phyloP scores from a whole-genome alignment of 1,140 invertebrate genomes.

The Brachionus plicatilis region DNA sequence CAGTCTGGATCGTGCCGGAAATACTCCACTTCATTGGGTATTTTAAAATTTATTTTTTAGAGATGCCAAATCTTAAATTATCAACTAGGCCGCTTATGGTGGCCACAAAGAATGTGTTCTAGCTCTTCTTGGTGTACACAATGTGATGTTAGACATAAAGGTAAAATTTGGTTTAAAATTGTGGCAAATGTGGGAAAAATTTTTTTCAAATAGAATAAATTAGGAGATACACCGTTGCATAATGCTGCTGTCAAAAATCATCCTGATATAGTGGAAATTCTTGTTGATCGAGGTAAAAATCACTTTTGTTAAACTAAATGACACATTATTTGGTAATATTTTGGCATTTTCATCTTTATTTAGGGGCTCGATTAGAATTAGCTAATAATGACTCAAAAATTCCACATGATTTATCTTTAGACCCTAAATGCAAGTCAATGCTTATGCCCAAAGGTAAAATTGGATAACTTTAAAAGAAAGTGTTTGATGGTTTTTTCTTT shows the following conservation, averaged over 20 bases:
- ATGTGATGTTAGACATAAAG: not conserved
- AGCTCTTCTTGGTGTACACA: not conserved
- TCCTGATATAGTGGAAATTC: conserved; percentile 7
- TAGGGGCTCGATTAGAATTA: not conserved
- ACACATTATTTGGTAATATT: not conserved
- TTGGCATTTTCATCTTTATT: not conserved
- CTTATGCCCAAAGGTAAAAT: not conserved
- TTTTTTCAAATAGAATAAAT: conserved; percentile 9
- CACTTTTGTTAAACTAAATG: not conserved
- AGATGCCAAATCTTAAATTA: too few relatives aligned
- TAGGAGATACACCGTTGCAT: conserved; percentile 21
- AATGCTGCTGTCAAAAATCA: conserved; percentile 20
- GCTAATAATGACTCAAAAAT: not conserved
- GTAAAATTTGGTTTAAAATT: not conserved
- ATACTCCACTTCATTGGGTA: conserved; percentile 63
- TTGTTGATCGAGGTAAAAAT: not conserved
- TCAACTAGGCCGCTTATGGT: not conserved
- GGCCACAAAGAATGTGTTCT: conserved; percentile 9
- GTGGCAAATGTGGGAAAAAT: not conserved
- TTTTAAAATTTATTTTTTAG: not conserved
- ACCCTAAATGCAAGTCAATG: not conserved
- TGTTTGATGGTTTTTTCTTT: not conserved
- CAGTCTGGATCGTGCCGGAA: conserved; percentile 57
- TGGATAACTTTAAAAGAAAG: not conserved
- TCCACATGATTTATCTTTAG: not conserved